Evolutionary conservation across 1,140 invertebrate species (phyloP), one percentile per base, ranked within the genome.

Genomic region (Drosophila hydei): DNA sequence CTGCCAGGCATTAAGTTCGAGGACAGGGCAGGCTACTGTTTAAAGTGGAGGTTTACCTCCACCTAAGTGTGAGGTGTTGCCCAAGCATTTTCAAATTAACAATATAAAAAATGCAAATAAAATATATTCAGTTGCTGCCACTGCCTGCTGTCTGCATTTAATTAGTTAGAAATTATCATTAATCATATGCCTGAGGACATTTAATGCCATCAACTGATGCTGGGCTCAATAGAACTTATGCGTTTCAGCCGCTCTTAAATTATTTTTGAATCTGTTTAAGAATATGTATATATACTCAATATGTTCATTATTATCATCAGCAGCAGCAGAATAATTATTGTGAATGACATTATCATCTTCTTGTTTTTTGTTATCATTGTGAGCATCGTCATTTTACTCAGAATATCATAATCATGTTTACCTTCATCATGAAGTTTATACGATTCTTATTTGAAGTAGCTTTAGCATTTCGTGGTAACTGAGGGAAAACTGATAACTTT

Each of bases 161-260:
- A 87, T 85, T 88, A 87, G 70, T 55, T 61, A 59, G 58, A 84
- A 61, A 78, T 62, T 63, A 45, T 45, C 80, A 80, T 77, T 70
- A 87, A 84, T 84, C 80, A 85, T 58, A 63, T 51, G 60, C 33
- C 55, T 36, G 25, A 64, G n/a, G 19, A 55, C 9, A 27, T 38
- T 47, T 67, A 19, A 58, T 50, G 14, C 45, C 48, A 18, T 4
- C 21, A 9, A 30, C 16, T 5, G 11, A 3, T 2, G 11, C 30
- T 11, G 30, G 9, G 9, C 6, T 3, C 16, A n/a, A 11, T 8
- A n/a, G 25, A 40, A 19, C 40, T 36, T 55, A 51, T 36, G 14
- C n/a, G 23, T 16, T 11, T 19, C 9, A 18, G 36, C 4, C 50
- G 3, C 1, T 0, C 5, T 16, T 4, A 14, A 50, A 0, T 38